Percentiles rank a stretch among this genome's conserved stretches.
phyloP scores from a whole-genome alignment of 2,113 vertebrate species.

The Aviceda subcristata region DNA sequence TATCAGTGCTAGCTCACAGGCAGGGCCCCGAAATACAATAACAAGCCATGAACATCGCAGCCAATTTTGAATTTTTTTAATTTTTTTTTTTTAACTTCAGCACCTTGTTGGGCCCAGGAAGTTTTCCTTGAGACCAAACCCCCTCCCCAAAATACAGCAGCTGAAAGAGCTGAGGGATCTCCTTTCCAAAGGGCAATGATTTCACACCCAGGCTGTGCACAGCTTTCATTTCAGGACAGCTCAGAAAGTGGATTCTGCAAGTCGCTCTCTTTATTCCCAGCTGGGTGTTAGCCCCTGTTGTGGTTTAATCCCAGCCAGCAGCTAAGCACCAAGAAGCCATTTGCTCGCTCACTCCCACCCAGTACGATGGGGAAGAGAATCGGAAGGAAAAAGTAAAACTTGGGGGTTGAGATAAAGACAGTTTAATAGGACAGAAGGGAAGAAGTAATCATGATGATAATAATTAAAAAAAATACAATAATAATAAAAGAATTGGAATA shows the following conservation, averaged over 20 bases:
- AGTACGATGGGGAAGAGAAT: too few relatives aligned
- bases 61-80: background rate
- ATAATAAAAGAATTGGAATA: too few relatives aligned
- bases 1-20: background rate
- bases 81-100: background rate
- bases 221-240: background rate
- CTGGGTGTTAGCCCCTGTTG: fast-evolving
- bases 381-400: too few relatives aligned
- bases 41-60: background rate
- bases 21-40: background rate
- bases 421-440: too few relatives aligned
- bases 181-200: background rate
- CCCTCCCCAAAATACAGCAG: background rate
- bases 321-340: too few relatives aligned
- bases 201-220: background rate
- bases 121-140: background rate
- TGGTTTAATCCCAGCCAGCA: too few relatives aligned
- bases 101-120: background rate
- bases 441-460: too few relatives aligned
- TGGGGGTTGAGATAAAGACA: too few relatives aligned
- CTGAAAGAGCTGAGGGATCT: background rate
- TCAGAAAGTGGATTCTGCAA: background rate
- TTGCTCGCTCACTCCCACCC: too few relatives aligned
- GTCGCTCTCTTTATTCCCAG: background rate
- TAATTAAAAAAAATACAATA: too few relatives aligned